Evolutionary conservation across 1,140 invertebrate genomes (phyloP), one percentile per base, ranked within the genome.

Genomic region (Cryptotermes secundus): DNA sequence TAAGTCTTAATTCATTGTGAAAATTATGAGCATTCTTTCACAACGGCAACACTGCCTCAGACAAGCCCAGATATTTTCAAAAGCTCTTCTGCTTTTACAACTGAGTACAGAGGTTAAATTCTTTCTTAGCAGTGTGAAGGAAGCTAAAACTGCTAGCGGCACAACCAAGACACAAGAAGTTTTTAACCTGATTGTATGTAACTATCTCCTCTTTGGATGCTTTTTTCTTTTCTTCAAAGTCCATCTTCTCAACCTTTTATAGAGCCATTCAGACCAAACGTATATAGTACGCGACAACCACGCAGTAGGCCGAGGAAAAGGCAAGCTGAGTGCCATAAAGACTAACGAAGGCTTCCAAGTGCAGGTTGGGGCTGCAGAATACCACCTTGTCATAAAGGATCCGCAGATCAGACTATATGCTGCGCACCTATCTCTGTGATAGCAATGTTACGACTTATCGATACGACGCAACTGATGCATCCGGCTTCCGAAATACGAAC

Each of bases 161-260:
- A 72, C 26, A 7, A n/a, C 3, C 59, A 72, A 72, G 26, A 72
- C 26, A 72, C 26, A 72, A 72, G 26, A 72, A 72, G 59, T 72
- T 72, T 72, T 72, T 31, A 72, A 72, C 59, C 59, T 31, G 59
- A 72, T 31, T 72, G 59, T 72, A 72, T 72, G 59, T 31, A 72
- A n/a, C 59, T 10, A 10, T 72, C 59, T 72, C 59, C 59, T 36
- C 38, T 36, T 38, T 24, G 34, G 35, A 38, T 34, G 7, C 34
- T n/a, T 36, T 34, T 34, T 22, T 34, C 79, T 26, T 42, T 9
- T 6, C 10, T 38, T 36, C 38, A 38, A n/a, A 72, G 26, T 72
- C 59, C 16, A 72, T 72, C 59, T n/a, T 72, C 59, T 10, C 14
- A 42, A 36, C 80, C 80, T 81, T 81, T 81, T 81, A 81, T 81